phyloP scores from a whole-genome alignment of 92 coral and sea anemone genomes.

The Anthopleura xanthogrammica region DNA sequence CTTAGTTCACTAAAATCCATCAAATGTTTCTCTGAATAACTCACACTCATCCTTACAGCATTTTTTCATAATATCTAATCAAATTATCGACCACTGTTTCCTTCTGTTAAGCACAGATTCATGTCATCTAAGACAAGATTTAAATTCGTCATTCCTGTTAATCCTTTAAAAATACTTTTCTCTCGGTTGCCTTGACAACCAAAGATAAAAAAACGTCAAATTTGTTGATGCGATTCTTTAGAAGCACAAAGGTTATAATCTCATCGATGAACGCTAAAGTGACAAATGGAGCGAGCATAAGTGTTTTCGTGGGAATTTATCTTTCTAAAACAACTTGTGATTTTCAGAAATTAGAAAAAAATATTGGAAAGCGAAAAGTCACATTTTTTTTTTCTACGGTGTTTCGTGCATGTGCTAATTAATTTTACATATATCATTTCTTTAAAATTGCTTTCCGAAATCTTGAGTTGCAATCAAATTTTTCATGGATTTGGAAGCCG shows the following conservation, averaged over 20 bases:
- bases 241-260: constrained; percentile 3
- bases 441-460: background rate
- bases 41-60: background rate
- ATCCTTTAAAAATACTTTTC: constrained; percentile 1
- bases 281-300: background rate
- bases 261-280: background rate
- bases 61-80: background rate
- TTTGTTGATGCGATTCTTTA: background rate
- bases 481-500: background rate
- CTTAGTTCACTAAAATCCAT: background rate
- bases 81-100: background rate
- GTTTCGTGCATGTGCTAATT: background rate
- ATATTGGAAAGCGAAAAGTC: too few species aligned
- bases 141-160: background rate
- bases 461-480: background rate
- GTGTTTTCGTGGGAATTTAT: background rate
- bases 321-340: too few species aligned
- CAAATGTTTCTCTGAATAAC: background rate
- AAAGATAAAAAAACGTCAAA: background rate
- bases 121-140: background rate
- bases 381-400: background rate
- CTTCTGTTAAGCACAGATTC: background rate
- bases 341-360: too few species aligned
- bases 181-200: constrained; percentile 3
- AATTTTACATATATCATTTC: background rate